Conservation (phyloP, 1,140 invertebrate genomes). For the Drosophila navojoa region DNA sequence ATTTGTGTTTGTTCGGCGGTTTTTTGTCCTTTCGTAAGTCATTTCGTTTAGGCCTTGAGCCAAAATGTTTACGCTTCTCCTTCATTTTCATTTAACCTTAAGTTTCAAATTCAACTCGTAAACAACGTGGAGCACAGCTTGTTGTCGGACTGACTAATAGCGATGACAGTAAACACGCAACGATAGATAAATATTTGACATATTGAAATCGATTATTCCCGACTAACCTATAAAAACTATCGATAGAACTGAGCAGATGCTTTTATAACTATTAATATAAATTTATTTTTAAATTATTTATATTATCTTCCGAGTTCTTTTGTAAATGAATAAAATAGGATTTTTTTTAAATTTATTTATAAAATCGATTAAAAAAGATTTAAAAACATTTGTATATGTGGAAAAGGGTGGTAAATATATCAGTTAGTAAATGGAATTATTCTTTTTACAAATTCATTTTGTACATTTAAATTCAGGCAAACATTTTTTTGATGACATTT, state of each 20-base stretch:
- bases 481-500: conserved; percentile 86
- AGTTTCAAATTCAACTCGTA: neutral
- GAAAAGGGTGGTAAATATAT: neutral
- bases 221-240: no score
- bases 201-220: no score
- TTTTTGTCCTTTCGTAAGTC: conserved; percentile 37
- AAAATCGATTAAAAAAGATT: neutral
- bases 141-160: neutral
- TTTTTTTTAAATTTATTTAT: neutral
- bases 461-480: conserved; percentile 26
- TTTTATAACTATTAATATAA: no score
- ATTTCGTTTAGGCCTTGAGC: neutral
- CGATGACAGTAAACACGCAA: neutral
- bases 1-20: conserved; percentile 61
- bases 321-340: no score
- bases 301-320: no score
- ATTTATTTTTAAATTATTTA: no score
- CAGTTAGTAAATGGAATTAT: neutral
- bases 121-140: conserved; percentile 2
- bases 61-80: conserved; percentile 4
- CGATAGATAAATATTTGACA: neutral
- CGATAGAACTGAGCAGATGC: no score
- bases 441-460: neutral
- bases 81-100: conserved; percentile 22
- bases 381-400: neutral